Conservation (phyloP, 2,888 invertebrate species). For the Amiota minor region DNA sequence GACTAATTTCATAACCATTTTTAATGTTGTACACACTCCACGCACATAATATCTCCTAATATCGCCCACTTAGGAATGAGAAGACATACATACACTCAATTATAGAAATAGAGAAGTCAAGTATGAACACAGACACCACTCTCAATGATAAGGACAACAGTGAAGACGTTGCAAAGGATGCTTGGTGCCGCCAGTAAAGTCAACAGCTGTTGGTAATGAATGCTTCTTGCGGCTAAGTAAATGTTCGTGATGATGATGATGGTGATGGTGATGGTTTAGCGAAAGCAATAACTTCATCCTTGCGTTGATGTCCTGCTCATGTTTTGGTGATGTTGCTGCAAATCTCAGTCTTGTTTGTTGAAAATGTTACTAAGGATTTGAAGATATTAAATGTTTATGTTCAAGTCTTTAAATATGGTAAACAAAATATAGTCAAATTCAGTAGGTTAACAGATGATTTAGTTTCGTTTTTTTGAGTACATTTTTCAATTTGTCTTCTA, state of each 20-base stretch:
- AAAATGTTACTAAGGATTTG: not conserved
- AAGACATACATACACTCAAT: no score
- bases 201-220: constrained; percentile 1
- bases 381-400: not conserved
- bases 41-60: no score
- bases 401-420: not conserved
- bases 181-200: not conserved
- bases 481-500: constrained; percentile 56
- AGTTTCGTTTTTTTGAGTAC: constrained; percentile 46
- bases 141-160: not conserved
- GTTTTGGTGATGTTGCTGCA: not conserved
- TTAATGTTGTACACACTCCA: not conserved
- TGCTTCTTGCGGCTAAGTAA: constrained; percentile 3
- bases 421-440: not conserved
- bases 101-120: no score
- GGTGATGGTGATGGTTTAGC: not conserved
- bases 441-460: constrained; percentile 2
- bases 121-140: no score
- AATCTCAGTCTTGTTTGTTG: constrained; percentile 6
- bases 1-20: constrained; percentile 23
- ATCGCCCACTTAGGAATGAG: no score
- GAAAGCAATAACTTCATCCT: no score
- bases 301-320: no score
- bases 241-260: not conserved
- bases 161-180: not conserved